Conservation (phyloP, 2,888 invertebrate species). For the Odontocolon sp. region DNA sequence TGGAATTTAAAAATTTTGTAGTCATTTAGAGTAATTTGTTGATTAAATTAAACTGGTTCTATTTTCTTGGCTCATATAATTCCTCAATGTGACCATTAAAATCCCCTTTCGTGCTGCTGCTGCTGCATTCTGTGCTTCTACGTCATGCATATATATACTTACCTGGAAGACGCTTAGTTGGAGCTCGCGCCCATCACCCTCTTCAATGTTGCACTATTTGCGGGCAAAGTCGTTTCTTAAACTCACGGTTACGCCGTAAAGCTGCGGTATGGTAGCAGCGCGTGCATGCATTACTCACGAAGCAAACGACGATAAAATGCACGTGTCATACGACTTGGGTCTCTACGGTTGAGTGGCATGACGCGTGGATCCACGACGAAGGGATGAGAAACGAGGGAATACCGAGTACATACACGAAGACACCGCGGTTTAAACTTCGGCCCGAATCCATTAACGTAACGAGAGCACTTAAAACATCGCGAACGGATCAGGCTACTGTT, state of each 20-base stretch:
- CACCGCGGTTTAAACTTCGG: constrained; percentile 66
- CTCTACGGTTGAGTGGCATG: constrained; percentile 41
- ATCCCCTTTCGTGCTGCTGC: constrained; percentile 4
- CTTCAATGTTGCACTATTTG: constrained; percentile 19
- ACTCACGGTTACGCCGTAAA: constrained; percentile 27
- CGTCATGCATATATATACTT: not conserved
- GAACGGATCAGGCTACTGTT: not conserved
- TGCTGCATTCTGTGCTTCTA: constrained; percentile 1
- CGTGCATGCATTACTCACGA: constrained; percentile 31
- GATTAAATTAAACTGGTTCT: not conserved
- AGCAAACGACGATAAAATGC: constrained; percentile 64
- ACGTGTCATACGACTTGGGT: constrained; percentile 58
- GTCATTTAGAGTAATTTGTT: too few species aligned
- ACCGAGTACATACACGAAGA: constrained; percentile 54
- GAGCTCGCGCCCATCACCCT: not conserved
- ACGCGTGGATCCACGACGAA: constrained; percentile 23
- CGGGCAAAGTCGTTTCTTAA: constrained; percentile 37
- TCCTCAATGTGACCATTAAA: not conserved
- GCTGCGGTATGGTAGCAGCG: constrained; percentile 37
- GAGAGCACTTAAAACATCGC: constrained; percentile 62
- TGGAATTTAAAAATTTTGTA: too few species aligned
- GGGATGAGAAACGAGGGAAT: constrained; percentile 46
- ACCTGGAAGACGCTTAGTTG: not conserved
- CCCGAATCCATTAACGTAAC: constrained; percentile 68
- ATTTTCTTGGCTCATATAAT: too few species aligned